These are phyloP conservation scores for Sarcophaga bullata DNA, from an alignment of 1,140 invertebrate species.

Conservation along the genomic window DNA sequence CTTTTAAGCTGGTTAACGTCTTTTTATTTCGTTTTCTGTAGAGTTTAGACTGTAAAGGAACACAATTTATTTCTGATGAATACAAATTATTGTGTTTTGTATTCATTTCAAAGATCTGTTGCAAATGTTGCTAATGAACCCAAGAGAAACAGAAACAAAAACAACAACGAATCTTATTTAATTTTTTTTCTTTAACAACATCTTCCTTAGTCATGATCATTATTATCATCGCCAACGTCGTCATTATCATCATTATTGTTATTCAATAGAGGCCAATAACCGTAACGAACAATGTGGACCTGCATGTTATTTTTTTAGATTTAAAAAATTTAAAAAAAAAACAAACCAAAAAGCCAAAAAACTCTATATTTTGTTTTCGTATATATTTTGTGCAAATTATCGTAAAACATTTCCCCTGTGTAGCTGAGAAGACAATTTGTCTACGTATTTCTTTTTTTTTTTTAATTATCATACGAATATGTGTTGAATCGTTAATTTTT, in stretches of 20 bases:
- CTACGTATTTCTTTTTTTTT: too few relatives aligned
- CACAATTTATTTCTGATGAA: background rate
- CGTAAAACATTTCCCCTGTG: background rate
- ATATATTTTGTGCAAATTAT: background rate
- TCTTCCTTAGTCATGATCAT: too few relatives aligned
- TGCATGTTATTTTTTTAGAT: too few relatives aligned
- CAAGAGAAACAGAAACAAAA: too few relatives aligned
- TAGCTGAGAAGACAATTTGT: background rate
- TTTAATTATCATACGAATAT: background rate
- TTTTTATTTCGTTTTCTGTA: background rate
- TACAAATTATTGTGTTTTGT: background rate
- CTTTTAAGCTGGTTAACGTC: background rate
- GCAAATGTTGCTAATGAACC: slow-evolving; percentile 11
- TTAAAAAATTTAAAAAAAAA: background rate
- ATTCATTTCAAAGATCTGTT: slow-evolving; percentile 2
- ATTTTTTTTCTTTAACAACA: too few relatives aligned
- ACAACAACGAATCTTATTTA: too few relatives aligned
- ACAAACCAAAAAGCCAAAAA: background rate
- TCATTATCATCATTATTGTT: background rate
- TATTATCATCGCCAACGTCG: background rate
- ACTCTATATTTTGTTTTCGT: background rate
- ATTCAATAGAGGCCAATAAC: slow-evolving; percentile 18
- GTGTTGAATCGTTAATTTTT: background rate
- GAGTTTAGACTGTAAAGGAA: background rate
- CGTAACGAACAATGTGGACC: background rate